These are phyloP conservation scores for Rhodeus uyekii DNA, from an alignment of 2,797 vertebrate species.

Conservation along the genomic window DNA sequence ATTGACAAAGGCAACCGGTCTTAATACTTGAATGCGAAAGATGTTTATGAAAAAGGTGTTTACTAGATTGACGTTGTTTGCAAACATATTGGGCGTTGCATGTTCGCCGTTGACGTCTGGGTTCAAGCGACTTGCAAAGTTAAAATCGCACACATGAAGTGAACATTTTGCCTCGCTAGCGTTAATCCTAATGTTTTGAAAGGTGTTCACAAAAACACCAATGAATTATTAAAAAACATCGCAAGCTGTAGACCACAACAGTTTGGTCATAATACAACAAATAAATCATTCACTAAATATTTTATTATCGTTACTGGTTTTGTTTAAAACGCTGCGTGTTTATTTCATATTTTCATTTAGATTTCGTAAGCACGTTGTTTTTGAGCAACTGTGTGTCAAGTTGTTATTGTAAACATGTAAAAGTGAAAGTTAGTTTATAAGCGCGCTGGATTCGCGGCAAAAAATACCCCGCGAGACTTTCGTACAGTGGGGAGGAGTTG, in stretches of 20 bases:
- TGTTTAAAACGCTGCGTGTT: neutral
- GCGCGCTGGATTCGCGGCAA: slow-evolving; percentile 71
- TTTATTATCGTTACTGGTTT: neutral
- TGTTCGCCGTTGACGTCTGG: neutral
- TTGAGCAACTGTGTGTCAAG: neutral
- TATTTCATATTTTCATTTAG: neutral
- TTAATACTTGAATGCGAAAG: slow-evolving; percentile 27
- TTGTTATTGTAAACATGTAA: neutral
- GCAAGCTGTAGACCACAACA: neutral
- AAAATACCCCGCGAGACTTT: slow-evolving; percentile 75
- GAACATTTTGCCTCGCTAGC: neutral
- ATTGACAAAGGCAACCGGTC: slow-evolving; percentile 36
- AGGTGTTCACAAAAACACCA: neutral
- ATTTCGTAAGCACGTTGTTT: neutral
- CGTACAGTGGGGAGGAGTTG: slow-evolving; percentile 48
- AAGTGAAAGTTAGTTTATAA: slow-evolving; percentile 47
- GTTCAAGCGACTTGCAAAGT: neutral
- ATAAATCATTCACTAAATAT: neutral
- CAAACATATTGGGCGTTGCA: neutral
- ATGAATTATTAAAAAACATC: neutral
- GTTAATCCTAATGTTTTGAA: neutral
- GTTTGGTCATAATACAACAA: neutral
- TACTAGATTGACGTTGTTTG: neutral
- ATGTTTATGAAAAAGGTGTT: neutral
- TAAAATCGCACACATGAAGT: neutral